A percentile compares a stretch with the other conserved stretches of the same genome.
phyloP scores from a whole-genome alignment of 1,140 invertebrate species.

The Drosophila bocki region DNA sequence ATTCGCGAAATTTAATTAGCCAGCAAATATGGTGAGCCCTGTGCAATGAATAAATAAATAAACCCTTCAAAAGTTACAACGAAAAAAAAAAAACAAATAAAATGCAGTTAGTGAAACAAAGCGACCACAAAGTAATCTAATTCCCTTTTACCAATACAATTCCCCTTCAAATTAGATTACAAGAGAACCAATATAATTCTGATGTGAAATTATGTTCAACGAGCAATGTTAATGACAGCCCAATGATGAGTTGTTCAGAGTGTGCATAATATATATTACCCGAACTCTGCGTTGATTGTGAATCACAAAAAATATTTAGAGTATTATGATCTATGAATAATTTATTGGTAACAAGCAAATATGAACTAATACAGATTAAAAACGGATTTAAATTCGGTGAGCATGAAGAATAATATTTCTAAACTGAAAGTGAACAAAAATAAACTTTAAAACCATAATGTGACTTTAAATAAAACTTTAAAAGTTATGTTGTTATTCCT shows the following conservation, averaged over 20 bases:
- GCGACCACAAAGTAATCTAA: conserved; percentile 34
- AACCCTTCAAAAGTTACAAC: background rate
- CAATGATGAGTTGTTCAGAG: background rate
- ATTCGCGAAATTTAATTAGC: conserved; percentile 58
- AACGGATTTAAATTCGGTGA: background rate
- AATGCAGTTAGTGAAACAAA: conserved; percentile 30
- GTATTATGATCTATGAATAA: background rate
- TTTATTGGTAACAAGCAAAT: background rate
- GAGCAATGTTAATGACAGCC: conserved; percentile 15
- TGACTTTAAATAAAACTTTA: background rate
- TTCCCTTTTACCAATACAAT: conserved; percentile 18
- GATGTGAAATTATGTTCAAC: background rate
- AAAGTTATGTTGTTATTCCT: background rate
- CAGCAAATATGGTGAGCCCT: conserved; percentile 30
- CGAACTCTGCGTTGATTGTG: background rate
- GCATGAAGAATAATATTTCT: background rate
- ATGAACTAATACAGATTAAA: background rate
- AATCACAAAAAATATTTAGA: background rate
- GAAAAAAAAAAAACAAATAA: conserved; percentile 12
- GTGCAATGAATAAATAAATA: conserved; percentile 30
- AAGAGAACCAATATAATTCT: conserved; percentile 1
- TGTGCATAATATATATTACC: background rate
- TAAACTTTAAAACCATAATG: background rate
- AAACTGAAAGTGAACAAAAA: background rate
- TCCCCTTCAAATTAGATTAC: conserved; percentile 23